A percentile compares a stretch with the other conserved stretches of the same genome.
phyloP scores from a whole-genome alignment of 2,888 invertebrate species.

The Cheilosia pagana region DNA sequence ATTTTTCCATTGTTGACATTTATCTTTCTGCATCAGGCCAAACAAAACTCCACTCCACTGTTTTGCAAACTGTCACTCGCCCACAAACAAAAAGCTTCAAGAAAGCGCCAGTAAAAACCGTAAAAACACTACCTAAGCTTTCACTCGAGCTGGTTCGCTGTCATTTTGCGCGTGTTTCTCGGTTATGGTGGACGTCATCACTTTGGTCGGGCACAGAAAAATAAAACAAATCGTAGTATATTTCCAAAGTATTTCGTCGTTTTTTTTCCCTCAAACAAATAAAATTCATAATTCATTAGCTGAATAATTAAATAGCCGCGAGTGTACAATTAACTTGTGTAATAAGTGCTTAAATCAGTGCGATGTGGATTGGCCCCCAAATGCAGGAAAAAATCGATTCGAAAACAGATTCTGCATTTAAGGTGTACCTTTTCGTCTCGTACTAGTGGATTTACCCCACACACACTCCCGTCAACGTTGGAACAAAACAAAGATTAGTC shows the following conservation, averaged over 20 bases:
- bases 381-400: slow-evolving; percentile 72
- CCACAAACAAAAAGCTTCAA: background rate
- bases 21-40: background rate
- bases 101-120: slow-evolving; percentile 38
- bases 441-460: slow-evolving; percentile 31
- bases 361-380: slow-evolving; percentile 59
- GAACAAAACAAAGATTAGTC: slow-evolving; percentile 67
- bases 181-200: slow-evolving; percentile 69
- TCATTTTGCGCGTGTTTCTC: slow-evolving; percentile 72
- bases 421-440: slow-evolving; percentile 56
- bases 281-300: background rate
- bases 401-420: slow-evolving; percentile 58
- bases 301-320: slow-evolving; percentile 11
- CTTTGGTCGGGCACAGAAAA: slow-evolving; percentile 42
- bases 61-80: slow-evolving; percentile 9
- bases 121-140: slow-evolving; percentile 26
- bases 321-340: slow-evolving; percentile 43
- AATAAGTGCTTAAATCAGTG: slow-evolving; percentile 39
- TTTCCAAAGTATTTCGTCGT: slow-evolving; percentile 34
- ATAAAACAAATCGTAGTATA: slow-evolving; percentile 37
- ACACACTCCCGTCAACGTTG: slow-evolving; percentile 21
- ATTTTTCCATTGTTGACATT: slow-evolving; percentile 31
- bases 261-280: slow-evolving; percentile 44
- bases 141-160: slow-evolving; percentile 41
- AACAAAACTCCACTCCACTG: slow-evolving; percentile 18